Percentiles rank a stretch among this genome's conserved stretches.
These are phyloP conservation scores for Papilio machaon DNA, from an alignment of 1,140 invertebrate species.

Conservation along the genomic window DNA sequence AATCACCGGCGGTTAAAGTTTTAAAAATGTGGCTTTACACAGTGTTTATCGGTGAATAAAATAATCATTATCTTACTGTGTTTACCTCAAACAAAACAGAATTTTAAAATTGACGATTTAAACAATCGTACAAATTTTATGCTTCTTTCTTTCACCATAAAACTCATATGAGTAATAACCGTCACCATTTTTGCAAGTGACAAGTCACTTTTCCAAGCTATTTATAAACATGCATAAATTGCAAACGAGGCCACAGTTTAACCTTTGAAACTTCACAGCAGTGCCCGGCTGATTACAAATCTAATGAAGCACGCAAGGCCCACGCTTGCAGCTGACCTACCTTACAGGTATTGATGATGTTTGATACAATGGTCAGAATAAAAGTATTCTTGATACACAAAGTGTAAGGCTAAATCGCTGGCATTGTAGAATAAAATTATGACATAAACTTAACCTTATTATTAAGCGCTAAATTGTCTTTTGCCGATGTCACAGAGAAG, in stretches of 20 bases:
- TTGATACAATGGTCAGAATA: neutral
- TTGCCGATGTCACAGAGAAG: neutral
- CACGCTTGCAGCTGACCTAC: neutral
- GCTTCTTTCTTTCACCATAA: neutral
- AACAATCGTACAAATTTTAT: neutral
- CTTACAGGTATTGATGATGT: slow-evolving; percentile 26
- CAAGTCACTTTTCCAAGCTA: slow-evolving; percentile 1
- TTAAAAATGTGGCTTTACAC: too few species aligned
- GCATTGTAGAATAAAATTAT: too few species aligned
- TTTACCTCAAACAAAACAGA: too few species aligned
- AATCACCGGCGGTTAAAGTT: too few species aligned
- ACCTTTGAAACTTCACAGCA: slow-evolving; percentile 23
- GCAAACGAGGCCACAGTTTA: slow-evolving; percentile 24
- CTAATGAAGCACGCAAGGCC: slow-evolving; percentile 24
- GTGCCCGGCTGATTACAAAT: slow-evolving; percentile 26
- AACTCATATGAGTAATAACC: neutral
- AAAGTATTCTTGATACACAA: neutral
- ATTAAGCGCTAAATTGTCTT: too few species aligned
- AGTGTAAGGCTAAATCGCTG: neutral
- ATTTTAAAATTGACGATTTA: too few species aligned
- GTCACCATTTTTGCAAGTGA: neutral
- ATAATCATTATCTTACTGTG: too few species aligned
- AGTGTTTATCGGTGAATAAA: too few species aligned
- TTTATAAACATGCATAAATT: slow-evolving; percentile 4
- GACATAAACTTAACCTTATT: too few species aligned